These are phyloP conservation scores for Microchirus variegatus DNA, from an alignment of 2,797 vertebrate species.

Conservation along the genomic window DNA sequence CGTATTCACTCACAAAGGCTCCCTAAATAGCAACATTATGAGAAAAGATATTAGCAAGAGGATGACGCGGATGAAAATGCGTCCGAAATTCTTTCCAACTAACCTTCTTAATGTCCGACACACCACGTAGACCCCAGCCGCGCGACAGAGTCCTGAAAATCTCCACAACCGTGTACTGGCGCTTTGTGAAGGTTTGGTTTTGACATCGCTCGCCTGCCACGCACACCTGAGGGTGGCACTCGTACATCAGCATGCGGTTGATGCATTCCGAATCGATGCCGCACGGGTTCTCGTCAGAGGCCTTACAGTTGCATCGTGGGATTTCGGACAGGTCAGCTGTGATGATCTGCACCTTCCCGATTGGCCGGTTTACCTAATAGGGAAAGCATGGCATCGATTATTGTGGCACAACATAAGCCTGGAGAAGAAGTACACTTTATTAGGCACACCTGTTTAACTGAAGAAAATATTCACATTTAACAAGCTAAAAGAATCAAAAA, in stretches of 20 bases:
- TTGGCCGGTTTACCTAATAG: constrained; percentile 89
- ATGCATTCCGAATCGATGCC: constrained; percentile 97
- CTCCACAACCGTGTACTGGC: constrained; percentile 92
- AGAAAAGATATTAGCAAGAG: background rate
- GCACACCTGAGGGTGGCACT: constrained; percentile 96
- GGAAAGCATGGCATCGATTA: background rate
- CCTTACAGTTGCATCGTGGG: constrained; percentile 97
- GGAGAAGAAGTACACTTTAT: too few species aligned
- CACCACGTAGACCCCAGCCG: constrained; percentile 92
- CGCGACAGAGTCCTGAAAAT: constrained; percentile 92
- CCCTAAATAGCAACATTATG: constrained; percentile 78
- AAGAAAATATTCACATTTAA: too few species aligned
- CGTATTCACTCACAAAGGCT: constrained; percentile 97
- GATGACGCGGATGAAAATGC: background rate
- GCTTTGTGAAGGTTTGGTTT: constrained; percentile 96
- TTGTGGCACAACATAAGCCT: background rate
- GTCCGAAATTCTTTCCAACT: background rate
- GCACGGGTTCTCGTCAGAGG: constrained; percentile 92
- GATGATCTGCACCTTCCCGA: constrained; percentile 96
- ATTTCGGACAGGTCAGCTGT: constrained; percentile 96
- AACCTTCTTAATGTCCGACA: constrained; percentile 95
- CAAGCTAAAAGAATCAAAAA: too few species aligned
- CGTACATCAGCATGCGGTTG: constrained; percentile 97
- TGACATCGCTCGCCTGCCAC: constrained; percentile 91
- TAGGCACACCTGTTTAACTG: too few species aligned